Conservation (phyloP, 2,797 vertebrate species). For the Ptychobarbus kaznakovi region DNA sequence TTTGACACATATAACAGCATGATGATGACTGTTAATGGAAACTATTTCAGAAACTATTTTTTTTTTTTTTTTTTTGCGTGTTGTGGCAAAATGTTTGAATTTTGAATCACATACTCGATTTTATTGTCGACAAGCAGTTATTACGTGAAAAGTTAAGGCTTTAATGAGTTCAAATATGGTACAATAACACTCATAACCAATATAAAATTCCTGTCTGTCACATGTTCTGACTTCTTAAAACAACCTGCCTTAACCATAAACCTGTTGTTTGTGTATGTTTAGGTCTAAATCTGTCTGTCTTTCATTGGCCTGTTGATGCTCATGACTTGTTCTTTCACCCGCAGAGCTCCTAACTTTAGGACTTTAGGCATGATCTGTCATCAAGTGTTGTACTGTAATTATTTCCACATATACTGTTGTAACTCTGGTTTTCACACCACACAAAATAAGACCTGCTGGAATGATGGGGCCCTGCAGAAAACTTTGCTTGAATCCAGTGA, state of each 20-base stretch:
- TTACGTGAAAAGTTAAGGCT: background rate
- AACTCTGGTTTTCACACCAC: background rate
- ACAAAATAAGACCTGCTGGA: constrained; percentile 10
- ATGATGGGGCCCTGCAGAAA: constrained; percentile 5
- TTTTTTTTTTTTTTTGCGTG: background rate
- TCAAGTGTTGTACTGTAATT: background rate
- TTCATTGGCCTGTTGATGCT: constrained; percentile 20
- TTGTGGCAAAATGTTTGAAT: background rate
- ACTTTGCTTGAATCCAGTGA: constrained; percentile 9
- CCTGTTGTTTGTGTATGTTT: constrained; percentile 38
- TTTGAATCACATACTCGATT: background rate
- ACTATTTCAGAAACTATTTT: background rate
- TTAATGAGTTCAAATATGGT: background rate
- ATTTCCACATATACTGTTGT: background rate
- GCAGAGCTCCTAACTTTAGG: constrained; percentile 16
- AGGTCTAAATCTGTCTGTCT: constrained; percentile 1
- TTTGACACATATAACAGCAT: constrained; percentile 29
- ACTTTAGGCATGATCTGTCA: constrained; percentile 4
- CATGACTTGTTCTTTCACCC: background rate
- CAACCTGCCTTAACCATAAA: constrained; percentile 47
- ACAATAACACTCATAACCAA: background rate
- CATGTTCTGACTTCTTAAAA: background rate
- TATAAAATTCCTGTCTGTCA: background rate
- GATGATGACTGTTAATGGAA: constrained; percentile 20
- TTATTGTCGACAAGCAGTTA: constrained; percentile 5